These are phyloP conservation scores for Patagioenas fasciata DNA, from an alignment of 2,113 vertebrate species.

Conservation along the genomic window DNA sequence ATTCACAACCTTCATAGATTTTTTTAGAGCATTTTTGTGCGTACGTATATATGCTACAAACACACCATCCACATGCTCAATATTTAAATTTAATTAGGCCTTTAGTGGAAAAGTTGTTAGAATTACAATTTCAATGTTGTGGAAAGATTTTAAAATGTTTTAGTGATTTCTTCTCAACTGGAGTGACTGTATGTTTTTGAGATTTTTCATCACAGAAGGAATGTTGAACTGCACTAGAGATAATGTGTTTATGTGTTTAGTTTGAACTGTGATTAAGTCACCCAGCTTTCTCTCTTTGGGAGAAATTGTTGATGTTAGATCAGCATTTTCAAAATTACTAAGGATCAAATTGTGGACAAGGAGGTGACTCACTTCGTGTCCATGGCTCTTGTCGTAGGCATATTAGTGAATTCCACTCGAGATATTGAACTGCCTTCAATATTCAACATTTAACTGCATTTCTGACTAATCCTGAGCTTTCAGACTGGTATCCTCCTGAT, in stretches of 20 bases:
- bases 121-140: neutral
- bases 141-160: neutral
- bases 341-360: neutral
- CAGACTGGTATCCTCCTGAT: slow-evolving; percentile 71
- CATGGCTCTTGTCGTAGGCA: neutral
- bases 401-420: neutral
- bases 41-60: neutral
- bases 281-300: neutral
- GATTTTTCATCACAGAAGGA: neutral
- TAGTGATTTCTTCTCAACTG: neutral
- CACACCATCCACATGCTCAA: neutral
- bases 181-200: neutral
- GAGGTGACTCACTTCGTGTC: neutral
- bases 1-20: neutral
- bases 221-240: neutral
- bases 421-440: slow-evolving; percentile 21
- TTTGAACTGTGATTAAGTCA: neutral
- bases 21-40: neutral
- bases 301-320: neutral
- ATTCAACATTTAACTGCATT: slow-evolving; percentile 30
- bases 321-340: neutral
- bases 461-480: slow-evolving; percentile 53
- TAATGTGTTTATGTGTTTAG: neutral
- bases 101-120: neutral
- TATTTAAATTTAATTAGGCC: neutral